Base-by-base conservation (phyloP, 2,113 vertebrate species). In the Stigmatopora nigra region DNA sequence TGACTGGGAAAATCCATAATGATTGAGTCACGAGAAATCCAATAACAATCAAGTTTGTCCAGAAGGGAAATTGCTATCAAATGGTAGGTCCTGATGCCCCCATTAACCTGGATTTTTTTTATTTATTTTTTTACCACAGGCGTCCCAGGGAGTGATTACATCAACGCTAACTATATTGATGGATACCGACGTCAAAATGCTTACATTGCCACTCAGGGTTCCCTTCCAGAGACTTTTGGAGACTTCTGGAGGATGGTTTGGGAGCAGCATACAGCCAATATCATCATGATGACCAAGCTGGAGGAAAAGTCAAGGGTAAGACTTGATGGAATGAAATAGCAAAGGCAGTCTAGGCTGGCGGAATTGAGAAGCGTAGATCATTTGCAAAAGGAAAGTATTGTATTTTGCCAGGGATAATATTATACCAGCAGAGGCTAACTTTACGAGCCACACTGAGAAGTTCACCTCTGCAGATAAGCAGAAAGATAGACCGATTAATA, bases 201-300 rank as follows among this genome's bases (percentile, higher is more conserved):
- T 46, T 99, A 99, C n/a, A 96, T 99, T 59, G 97, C 97, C 78
- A 98, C 97, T 0, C 97, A 99, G 84, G 97, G 97, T 3, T 89
- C 96, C n/a, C 87, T 98, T 74, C 95, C 97, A 0, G 97, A 99
- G 89, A 98, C 95, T 0, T 98, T 98, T 58, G 93, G 95, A 68
- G 97, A 98, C 80, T 99, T 99, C 87, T 99, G 97, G 97, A 95
- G 95, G 79, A 96, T 98, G 95, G 93, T 99, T 61, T 99, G 97
- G 97, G 97, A 98, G 19, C 97, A 99, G 72, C 92, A 95, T 69
- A 94, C 94, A 36, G 95, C 96, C 65, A 98, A 96, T 22, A 92
- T 99, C 0, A 92, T 99, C 76, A 98, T 98, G 96, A 99, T 99
- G 93, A 99, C 97, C 68, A 98, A 97, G 78, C 85, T 99, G 49